These are phyloP conservation scores for Cyanoderma ruficeps DNA, from an alignment of 2,113 vertebrate genomes.

Conservation along the genomic window DNA sequence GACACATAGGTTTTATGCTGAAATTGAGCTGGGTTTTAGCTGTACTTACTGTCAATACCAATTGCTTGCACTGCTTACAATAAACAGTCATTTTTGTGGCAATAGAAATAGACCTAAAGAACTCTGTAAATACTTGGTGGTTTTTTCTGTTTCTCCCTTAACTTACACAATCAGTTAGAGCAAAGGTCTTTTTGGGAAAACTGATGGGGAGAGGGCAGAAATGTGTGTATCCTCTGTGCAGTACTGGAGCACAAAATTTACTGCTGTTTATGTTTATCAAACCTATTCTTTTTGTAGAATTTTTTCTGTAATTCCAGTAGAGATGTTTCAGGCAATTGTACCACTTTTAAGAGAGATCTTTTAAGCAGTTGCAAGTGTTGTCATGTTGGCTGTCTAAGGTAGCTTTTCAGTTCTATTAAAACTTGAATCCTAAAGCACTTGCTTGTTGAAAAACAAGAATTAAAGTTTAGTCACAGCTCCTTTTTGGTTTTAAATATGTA, in stretches of 20 bases:
- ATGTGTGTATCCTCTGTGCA: not conserved
- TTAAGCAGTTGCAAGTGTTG: not conserved
- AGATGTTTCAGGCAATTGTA: not conserved
- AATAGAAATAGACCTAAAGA: not conserved
- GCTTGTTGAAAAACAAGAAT: not conserved
- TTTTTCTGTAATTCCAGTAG: not conserved
- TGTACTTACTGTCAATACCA: not conserved
- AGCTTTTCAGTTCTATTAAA: not conserved
- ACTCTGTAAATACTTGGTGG: not conserved
- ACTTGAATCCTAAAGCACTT: not conserved
- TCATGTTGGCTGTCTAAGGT: not conserved
- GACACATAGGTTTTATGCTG: not conserved
- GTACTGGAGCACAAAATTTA: not conserved
- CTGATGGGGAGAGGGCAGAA: accelerated
- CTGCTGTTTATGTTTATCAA: not conserved
- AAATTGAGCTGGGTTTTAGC: not conserved
- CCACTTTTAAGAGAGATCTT: not conserved
- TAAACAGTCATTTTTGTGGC: not conserved
- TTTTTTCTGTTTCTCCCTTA: not conserved
- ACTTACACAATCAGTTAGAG: not conserved
- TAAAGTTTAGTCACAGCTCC: not conserved
- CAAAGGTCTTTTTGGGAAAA: not conserved
- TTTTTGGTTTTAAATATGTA: not conserved
- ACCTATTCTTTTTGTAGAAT: not conserved
- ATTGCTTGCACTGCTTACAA: not conserved